phyloP scores from a whole-genome alignment of 2,113 vertebrate species.

The Gymnarchus niloticus region DNA sequence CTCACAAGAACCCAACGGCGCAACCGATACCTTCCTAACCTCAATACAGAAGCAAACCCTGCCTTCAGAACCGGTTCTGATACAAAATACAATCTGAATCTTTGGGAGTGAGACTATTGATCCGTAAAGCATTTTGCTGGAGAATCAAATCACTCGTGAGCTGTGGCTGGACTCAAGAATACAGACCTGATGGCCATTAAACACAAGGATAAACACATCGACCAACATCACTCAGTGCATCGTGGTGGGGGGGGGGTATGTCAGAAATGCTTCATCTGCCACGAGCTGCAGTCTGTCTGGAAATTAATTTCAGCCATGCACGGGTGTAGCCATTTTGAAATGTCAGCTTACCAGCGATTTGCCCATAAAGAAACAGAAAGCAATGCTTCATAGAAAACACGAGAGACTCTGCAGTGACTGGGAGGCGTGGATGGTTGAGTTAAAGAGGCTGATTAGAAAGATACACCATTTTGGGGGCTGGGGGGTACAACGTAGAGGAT shows the following conservation, averaged over 20 bases:
- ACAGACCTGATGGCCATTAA: conserved; percentile 31
- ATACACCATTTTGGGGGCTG: too few relatives aligned
- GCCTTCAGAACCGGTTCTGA: background rate
- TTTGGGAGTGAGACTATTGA: conserved; percentile 28
- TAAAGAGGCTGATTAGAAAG: too few relatives aligned
- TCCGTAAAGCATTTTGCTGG: conserved; percentile 25
- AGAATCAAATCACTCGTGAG: conserved; percentile 26
- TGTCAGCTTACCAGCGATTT: too few relatives aligned
- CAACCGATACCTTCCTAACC: background rate
- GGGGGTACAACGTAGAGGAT: too few relatives aligned
- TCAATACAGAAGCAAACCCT: background rate
- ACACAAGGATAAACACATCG: conserved; percentile 33
- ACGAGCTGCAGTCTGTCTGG: conserved; percentile 25
- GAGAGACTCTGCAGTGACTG: too few relatives aligned
- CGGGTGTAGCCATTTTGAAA: too few relatives aligned
- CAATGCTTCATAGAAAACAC: too few relatives aligned
- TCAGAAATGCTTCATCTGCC: conserved; percentile 44
- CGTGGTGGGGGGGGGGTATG: background rate
- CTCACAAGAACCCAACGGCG: background rate
- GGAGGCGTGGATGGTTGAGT: background rate
- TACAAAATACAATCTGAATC: conserved; percentile 33
- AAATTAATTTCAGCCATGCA: too few relatives aligned
- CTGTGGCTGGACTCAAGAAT: background rate
- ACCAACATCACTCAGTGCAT: conserved; percentile 10
- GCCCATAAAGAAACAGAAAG: too few relatives aligned